These are phyloP conservation scores for Telenomus remus DNA, from an alignment of 1,140 invertebrate genomes.

Conservation along the genomic window DNA sequence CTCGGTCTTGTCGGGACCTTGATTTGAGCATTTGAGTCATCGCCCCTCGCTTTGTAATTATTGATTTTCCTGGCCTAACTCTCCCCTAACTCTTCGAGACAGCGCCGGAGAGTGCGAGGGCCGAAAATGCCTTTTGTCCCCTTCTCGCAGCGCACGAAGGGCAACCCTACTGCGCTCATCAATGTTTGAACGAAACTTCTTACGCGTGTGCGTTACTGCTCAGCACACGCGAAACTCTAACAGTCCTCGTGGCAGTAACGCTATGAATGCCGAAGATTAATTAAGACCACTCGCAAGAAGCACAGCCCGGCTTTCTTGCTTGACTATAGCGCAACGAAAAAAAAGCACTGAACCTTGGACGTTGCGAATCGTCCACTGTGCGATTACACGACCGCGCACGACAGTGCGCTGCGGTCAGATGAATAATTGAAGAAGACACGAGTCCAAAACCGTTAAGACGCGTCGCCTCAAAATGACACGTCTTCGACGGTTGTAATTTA, in stretches of 20 bases:
- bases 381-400: not conserved
- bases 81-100: conserved; percentile 74
- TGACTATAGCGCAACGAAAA: too few relatives aligned
- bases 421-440: too few relatives aligned
- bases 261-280: conserved; percentile 48
- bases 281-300: conserved; percentile 37
- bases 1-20: conserved; percentile 70
- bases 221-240: conserved; percentile 30
- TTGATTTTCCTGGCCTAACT: conserved; percentile 75
- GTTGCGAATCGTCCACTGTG: too few relatives aligned
- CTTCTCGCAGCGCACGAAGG: conserved; percentile 64
- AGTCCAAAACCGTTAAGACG: too few relatives aligned
- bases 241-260: conserved; percentile 36
- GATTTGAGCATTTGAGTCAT: conserved; percentile 76
- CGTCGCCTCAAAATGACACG: too few relatives aligned
- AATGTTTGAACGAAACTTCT: conserved; percentile 64
- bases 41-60: conserved; percentile 75
- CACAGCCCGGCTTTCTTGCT: not conserved
- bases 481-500: too few relatives aligned
- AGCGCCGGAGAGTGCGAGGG: conserved; percentile 63
- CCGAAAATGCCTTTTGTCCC: conserved; percentile 73
- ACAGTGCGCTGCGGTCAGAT: not conserved
- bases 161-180: conserved; percentile 62
- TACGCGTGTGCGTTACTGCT: conserved; percentile 45
- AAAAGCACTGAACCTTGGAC: too few relatives aligned